Base-by-base conservation (phyloP, 1,140 invertebrate genomes). In the Diorhabda elongata region DNA sequence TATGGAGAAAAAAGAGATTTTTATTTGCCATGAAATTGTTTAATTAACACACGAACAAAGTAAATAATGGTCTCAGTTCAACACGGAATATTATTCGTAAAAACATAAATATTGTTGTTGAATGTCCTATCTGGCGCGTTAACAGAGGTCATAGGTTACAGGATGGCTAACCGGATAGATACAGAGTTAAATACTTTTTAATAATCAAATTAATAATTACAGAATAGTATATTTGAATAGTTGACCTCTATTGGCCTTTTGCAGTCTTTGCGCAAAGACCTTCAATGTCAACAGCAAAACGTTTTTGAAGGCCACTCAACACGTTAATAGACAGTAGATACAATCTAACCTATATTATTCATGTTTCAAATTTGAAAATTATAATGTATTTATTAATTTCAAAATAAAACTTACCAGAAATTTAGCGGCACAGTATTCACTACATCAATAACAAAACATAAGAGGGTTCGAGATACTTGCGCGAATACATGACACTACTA, bases 401-500 rank as follows among this genome's bases (percentile, higher is more conserved):
- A 67, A 68, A 71, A 56, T 52, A 45, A 74, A 76, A 75, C 72
- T 77, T 77, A 78, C 77, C 71, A 67, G 61, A 71, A 75, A 77
- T 74, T 64, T 66, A 73, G 73, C 75, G 73, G 68, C 69, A 70
- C 67, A 74, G 69, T 72, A 71, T 73, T 68, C 70, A 64, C 63
- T 44, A 71, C 75, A 75, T 73, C 71, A 74, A 73, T 75, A 76
- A 78, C 76, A 76, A 77, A 77, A 77, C 78, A 79, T 75, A 71
- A 76, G 72, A 76, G 74, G 77, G 76, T 74, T 79, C 68, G 69
- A 79, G 73, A 74, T 76, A 80, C 78, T 80, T 78, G 78, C 78
- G 76, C 77, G 75, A 69, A 78, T 80, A 79, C 77, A 80, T 80
- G 74, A 79, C 78, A 80, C 78, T 80, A 80, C 78, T 79, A 80